phyloP scores from a whole-genome alignment of 1,140 invertebrate genomes.

The Aphidius gifuensis region DNA sequence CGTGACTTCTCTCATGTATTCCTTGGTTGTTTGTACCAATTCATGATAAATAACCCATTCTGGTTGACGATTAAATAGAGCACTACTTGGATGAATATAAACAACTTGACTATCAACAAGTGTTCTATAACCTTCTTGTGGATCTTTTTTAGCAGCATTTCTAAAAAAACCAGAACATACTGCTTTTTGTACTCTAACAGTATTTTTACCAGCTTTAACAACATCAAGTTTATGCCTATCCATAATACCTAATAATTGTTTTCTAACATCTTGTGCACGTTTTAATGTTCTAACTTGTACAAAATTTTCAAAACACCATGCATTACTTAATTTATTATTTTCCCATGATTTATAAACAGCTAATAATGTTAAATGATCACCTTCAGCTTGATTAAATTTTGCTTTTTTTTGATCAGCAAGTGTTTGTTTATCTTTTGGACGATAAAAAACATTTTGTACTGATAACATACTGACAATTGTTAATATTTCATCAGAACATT shows the following conservation, averaged over 20 bases:
- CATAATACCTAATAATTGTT: constrained; percentile 97
- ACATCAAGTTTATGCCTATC: constrained; percentile 97
- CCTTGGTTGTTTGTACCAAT: constrained; percentile 97
- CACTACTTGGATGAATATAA: constrained; percentile 98
- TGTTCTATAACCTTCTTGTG: constrained; percentile 97
- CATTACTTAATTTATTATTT: constrained; percentile 98
- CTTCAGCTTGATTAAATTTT: constrained; percentile 98
- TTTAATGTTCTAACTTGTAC: constrained; percentile 97
- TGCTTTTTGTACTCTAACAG: constrained; percentile 93
- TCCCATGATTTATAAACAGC: constrained; percentile 99
- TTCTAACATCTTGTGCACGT: constrained; percentile 95
- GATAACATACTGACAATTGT: constrained; percentile 99
- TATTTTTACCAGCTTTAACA: constrained; percentile 93
- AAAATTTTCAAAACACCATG: constrained; percentile 99
- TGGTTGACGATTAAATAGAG: constrained; percentile 95
- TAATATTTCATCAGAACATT: constrained; percentile 97
- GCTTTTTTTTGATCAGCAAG: constrained; percentile 98
- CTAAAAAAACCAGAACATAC: constrained; percentile 99
- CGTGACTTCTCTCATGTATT: constrained; percentile 99
- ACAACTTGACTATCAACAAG: constrained; percentile 97
- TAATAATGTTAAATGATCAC: constrained; percentile 96
- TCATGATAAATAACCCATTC: constrained; percentile 99
- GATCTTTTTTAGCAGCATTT: constrained; percentile 98
- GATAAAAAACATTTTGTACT: constrained; percentile 98
- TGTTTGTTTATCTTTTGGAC: constrained; percentile 95